These are phyloP conservation scores for Thaumetopoea pityocampa DNA, from an alignment of 1,140 invertebrate genomes.

Conservation along the genomic window DNA sequence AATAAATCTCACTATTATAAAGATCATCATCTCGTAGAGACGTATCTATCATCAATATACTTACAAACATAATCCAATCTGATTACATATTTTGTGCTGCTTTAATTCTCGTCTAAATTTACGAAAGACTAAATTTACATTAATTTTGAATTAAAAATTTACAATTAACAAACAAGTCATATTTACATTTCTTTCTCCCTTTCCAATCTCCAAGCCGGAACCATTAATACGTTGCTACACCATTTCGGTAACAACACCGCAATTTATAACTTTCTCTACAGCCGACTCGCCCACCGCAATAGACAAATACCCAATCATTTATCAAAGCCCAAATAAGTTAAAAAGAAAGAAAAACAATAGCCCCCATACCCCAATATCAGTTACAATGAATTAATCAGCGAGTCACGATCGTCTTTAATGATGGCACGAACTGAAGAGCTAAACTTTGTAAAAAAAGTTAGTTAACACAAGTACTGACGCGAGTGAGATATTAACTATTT, in stretches of 20 bases:
- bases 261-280: too few species aligned
- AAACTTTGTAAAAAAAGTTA: constrained; percentile 43
- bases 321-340: constrained; percentile 24
- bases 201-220: too few species aligned
- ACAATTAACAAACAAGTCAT: background rate
- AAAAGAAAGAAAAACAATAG: constrained; percentile 36
- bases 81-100: too few species aligned
- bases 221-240: constrained; percentile 8
- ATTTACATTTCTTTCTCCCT: constrained; percentile 5
- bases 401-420: constrained; percentile 56
- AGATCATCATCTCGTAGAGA: too few species aligned
- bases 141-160: background rate
- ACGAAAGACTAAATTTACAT: too few species aligned
- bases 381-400: constrained; percentile 55
- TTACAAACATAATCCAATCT: too few species aligned
- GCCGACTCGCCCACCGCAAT: constrained; percentile 16
- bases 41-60: too few species aligned
- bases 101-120: too few species aligned
- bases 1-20: too few species aligned
- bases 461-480: constrained; percentile 32
- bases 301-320: constrained; percentile 23
- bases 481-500: constrained; percentile 41
- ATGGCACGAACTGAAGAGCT: constrained; percentile 44
- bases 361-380: constrained; percentile 19
- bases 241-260: constrained; percentile 2